These are phyloP conservation scores for Dolichomitus sp. DNA, from an alignment of 2,888 invertebrate genomes.

Conservation along the genomic window DNA sequence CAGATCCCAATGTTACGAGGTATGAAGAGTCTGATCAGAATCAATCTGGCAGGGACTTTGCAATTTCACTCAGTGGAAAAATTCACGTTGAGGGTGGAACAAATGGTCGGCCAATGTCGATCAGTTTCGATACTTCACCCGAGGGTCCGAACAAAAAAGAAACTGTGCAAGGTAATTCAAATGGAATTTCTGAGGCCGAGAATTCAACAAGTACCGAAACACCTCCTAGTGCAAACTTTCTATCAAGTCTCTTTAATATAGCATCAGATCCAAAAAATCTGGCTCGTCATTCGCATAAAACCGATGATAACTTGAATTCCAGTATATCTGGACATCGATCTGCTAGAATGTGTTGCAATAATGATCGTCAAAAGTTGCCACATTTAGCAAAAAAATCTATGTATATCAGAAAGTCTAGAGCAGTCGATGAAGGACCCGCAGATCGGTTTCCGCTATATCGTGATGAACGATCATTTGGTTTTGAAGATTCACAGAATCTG, in stretches of 20 bases:
- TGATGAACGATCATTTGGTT: constrained; percentile 31
- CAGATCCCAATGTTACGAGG: neutral
- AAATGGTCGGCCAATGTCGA: constrained; percentile 71
- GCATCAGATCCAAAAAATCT: constrained; percentile 27
- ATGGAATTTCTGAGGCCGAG: neutral
- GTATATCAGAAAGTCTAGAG: constrained; percentile 43
- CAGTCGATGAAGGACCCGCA: neutral
- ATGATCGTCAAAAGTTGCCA: constrained; percentile 1
- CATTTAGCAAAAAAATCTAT: constrained; percentile 6
- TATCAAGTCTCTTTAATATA: constrained; percentile 50
- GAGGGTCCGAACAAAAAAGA: constrained; percentile 39
- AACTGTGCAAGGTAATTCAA: neutral
- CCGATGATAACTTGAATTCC: neutral
- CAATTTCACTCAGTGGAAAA: constrained; percentile 75
- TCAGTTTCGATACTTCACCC: constrained; percentile 72
- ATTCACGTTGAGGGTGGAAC: constrained; percentile 73
- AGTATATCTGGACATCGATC: constrained; percentile 14
- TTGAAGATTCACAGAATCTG: constrained; percentile 1
- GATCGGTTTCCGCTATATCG: constrained; percentile 21
- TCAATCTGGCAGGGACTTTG: constrained; percentile 60
- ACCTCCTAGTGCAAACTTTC: constrained; percentile 39
- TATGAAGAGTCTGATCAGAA: constrained; percentile 13
- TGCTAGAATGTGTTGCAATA: constrained; percentile 1
- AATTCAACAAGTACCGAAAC: constrained; percentile 39
- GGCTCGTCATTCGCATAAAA: constrained; percentile 10